Base-by-base conservation (phyloP, 2,888 invertebrate genomes). In the Drosophila barbarae region DNA sequence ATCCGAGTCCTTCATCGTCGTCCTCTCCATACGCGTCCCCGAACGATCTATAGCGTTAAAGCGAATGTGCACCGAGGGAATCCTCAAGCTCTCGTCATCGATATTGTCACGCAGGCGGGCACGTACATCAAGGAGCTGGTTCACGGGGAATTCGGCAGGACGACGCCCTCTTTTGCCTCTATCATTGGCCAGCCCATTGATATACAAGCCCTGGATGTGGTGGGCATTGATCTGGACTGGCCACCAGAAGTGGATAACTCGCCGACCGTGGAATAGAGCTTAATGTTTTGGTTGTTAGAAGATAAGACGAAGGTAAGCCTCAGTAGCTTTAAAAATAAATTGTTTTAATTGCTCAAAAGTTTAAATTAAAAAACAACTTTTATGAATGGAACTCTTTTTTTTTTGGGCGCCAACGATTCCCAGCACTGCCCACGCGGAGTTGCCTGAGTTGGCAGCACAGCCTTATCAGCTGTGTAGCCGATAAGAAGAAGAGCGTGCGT, bases 61-160 rank as follows among this genome's bases (percentile, higher is more conserved):
- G 94, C 94, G 0, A 88, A 89, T 26, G 81, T 88, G 0, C 90
- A 93, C 6, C 90, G 90, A 18, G 91, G 91, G 87, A 87, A 88
- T 75, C 76, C 74, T 0, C 78, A 79, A 6, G 52, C 84, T 9
- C 92, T 98, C 78, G 90, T 91, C 47, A 84, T 97, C 30, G 91
- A 92, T 65, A 77, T 97, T 21, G 92, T 92, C 50, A 96, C 97
- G 1, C 95, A 96, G 86, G 98, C 98, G 10, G 98, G 98, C 41
- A 97, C 98, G 38, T 99, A 99, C 88, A 93, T 99, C 1, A 99
- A 99, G 90, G 99, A 99, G 91, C 96, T 99, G 91, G 95, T 96
- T 21, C 98, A 99, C 90, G 97, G 98, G 4, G 99, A 99, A 90
- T 95, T 98, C 87, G 95, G 96, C 2, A 91, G 99, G 74, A 97